Base-by-base conservation (phyloP, 2,888 invertebrate genomes). In the Cryptocheilus praepositus region DNA sequence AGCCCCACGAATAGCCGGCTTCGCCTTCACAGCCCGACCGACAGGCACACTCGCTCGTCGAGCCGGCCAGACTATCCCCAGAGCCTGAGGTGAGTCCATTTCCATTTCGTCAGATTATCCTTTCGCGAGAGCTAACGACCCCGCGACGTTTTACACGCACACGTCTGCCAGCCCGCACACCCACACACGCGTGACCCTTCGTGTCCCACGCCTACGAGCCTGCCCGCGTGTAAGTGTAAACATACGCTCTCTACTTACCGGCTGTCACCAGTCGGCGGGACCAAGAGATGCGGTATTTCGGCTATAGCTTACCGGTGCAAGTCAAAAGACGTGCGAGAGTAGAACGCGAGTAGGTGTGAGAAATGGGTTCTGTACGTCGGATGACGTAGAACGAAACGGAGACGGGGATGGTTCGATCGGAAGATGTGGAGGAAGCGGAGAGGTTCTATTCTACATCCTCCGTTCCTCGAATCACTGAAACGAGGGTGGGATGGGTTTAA, bases 61-160 rank as follows among this genome's bases (percentile, higher is more conserved):
- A 49, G n/a, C 69, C 60, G 64, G 61, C 64, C 66, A 61, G 51
- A 44, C 45, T 58, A 64, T 61, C 66, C 52, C 16, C 64, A 43
- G 54, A 67, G 46, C 55, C 67, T n/a, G 59, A 77, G 77, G 77
- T 77, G 79, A 77, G 77, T 77, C 79, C 73, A 76, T 76, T 76
- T 59, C 36, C 54, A 11, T 21, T 57, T 19, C 53, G 25, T 49
- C 21, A 64, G 52, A 45, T 66, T 55, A 65, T 22, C 49, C 54
- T 25, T 60, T 21, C 25, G 25, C 25, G 51, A 52, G 69, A 70
- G 61, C 70, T 64, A 67, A 77, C 75, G 59, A 67, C 54, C 61
- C 51, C 72, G 64, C 71, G 64, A 66, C 67, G 36, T 67, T 70
- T 70, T 51, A 62, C 58, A 36, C 36, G 36, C 36, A 36, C 36